phyloP scores from a whole-genome alignment of 2,888 invertebrate species.

The Mythimna ferrago region DNA sequence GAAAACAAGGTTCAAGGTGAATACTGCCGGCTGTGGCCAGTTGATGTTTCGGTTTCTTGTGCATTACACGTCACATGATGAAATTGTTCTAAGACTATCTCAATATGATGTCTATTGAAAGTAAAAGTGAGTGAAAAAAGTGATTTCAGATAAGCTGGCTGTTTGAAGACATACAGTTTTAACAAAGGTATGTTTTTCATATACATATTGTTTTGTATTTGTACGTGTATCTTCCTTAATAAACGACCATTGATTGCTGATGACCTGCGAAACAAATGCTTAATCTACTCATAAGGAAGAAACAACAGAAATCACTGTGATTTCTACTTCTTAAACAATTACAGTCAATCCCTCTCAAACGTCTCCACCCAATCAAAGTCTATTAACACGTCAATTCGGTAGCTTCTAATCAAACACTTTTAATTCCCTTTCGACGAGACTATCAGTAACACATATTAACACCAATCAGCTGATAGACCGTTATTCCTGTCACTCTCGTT shows the following conservation, averaged over 20 bases:
- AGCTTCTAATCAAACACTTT: constrained; percentile 34
- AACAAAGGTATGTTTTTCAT: constrained; percentile 19
- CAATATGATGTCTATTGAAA: constrained; percentile 33
- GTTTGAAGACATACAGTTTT: constrained; percentile 5
- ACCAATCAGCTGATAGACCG: constrained; percentile 80
- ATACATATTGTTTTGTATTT: background rate
- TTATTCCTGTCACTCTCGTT: constrained; percentile 76
- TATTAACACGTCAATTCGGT: constrained; percentile 30
- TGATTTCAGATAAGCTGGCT: constrained; percentile 4
- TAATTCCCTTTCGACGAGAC: constrained; percentile 50
- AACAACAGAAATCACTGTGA: background rate
- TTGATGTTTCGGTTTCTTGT: constrained; percentile 81
- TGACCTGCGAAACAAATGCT: background rate
- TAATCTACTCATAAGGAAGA: background rate
- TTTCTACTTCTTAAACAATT: background rate
- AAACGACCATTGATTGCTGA: too few relatives aligned
- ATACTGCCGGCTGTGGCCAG: constrained; percentile 75
- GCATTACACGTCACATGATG: constrained; percentile 78
- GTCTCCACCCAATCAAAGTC: constrained; percentile 29
- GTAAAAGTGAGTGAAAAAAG: constrained; percentile 34
- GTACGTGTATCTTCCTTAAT: background rate
- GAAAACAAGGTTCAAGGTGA: constrained; percentile 87
- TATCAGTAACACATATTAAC: constrained; percentile 51
- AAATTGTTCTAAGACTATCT: constrained; percentile 42
- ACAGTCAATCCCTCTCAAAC: background rate